phyloP scores from a whole-genome alignment of 2,888 invertebrate species.

The Polietes domitor region DNA sequence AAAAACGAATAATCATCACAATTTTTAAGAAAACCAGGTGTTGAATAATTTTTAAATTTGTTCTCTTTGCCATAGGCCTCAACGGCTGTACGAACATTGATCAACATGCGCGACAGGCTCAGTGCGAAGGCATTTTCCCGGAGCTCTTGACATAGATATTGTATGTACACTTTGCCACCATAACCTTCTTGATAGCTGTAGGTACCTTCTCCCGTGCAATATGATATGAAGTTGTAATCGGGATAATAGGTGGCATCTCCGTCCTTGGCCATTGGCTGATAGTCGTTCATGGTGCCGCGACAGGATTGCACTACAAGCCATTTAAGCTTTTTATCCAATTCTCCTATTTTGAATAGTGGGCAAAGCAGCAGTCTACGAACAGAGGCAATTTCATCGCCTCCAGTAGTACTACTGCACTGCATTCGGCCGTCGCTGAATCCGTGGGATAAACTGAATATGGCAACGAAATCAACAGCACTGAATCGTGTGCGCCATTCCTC shows the following conservation, averaged over 20 bases:
- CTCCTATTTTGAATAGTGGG: slow-evolving; percentile 45
- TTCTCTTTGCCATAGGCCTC: background rate
- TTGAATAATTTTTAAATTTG: no score
- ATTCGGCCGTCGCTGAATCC: slow-evolving; percentile 33
- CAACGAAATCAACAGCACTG: slow-evolving; percentile 35
- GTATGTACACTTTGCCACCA: slow-evolving; percentile 50
- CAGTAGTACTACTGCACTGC: background rate
- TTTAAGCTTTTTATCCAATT: slow-evolving; percentile 54
- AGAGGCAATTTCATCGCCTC: background rate
- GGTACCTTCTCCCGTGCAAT: slow-evolving; percentile 48
- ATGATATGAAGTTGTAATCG: slow-evolving; percentile 47
- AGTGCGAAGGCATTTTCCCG: background rate
- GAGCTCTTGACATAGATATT: slow-evolving; percentile 43
- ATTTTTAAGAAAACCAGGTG: no score
- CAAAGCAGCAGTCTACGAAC: slow-evolving; percentile 23
- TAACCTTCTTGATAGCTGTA: slow-evolving; percentile 18
- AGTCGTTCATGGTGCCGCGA: slow-evolving; percentile 34
- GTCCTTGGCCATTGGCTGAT: background rate
- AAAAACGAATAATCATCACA: no score
- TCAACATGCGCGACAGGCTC: no score
- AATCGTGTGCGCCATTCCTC: slow-evolving; percentile 36
- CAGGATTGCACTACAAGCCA: slow-evolving; percentile 58
- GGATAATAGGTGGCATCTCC: slow-evolving; percentile 32
- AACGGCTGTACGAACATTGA: no score
- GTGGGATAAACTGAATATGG: slow-evolving; percentile 49